phyloP scores from a whole-genome alignment of 2,797 vertebrate species.

The Glossophaga mutica region DNA sequence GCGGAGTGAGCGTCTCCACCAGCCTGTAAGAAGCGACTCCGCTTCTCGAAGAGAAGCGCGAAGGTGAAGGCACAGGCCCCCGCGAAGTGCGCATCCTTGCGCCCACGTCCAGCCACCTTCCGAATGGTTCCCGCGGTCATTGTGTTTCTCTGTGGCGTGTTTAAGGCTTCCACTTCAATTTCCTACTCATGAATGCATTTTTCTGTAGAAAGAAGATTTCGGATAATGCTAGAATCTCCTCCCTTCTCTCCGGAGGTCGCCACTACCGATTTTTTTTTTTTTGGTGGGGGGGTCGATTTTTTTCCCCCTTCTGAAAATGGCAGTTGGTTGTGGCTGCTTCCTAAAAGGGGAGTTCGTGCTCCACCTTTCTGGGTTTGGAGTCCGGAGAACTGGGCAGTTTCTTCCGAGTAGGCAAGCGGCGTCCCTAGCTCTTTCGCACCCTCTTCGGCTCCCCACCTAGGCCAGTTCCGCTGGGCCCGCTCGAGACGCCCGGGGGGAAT shows the following conservation, averaged over 20 bases:
- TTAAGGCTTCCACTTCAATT: background rate
- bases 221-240: background rate
- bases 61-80: background rate
- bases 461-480: background rate
- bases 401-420: background rate
- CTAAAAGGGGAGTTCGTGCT: background rate
- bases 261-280: background rate
- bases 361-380: background rate
- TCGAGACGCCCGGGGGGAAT: accelerated
- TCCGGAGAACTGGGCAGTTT: background rate
- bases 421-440: background rate
- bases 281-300: accelerated
- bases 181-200: background rate
- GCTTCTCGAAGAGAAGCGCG: background rate
- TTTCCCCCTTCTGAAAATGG: background rate
- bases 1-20: accelerated
- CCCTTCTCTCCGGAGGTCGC: background rate
- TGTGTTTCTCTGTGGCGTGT: background rate
- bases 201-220: background rate
- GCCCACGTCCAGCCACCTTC: background rate
- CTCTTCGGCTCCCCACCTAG: accelerated
- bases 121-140: background rate
- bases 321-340: background rate
- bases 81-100: accelerated
- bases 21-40: background rate